Percentiles rank a stretch among this genome's conserved stretches.
Evolutionary conservation across 1,140 invertebrate genomes (phyloP).

Genomic region (Scaptodrosophila lebanonensis): DNA sequence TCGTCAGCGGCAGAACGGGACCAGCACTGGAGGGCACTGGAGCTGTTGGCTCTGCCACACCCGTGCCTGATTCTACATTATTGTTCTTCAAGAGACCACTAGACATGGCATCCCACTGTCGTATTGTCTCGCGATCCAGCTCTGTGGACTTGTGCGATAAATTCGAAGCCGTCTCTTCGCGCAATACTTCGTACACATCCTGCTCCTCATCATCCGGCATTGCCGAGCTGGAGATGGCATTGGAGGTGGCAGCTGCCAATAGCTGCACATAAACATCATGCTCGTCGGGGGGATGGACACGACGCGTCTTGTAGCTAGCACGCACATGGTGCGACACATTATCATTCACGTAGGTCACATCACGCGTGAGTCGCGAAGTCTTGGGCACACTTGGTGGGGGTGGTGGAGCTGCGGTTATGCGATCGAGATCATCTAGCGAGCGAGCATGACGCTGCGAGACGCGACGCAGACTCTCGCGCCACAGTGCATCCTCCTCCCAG

Average conservation of each 20-base stretch:
- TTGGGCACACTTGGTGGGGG: slow-evolving; percentile 23
- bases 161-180: slow-evolving; percentile 65
- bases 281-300: slow-evolving; percentile 45
- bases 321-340: slow-evolving; percentile 54
- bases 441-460: slow-evolving; percentile 88
- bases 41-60: background rate
- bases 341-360: slow-evolving; percentile 85
- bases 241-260: slow-evolving; percentile 50
- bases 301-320: slow-evolving; percentile 28
- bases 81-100: slow-evolving; percentile 82
- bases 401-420: slow-evolving; percentile 60
- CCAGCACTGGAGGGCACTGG: slow-evolving; percentile 16
- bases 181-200: slow-evolving; percentile 74
- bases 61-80: slow-evolving; percentile 11
- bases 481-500: slow-evolving; percentile 89
- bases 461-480: slow-evolving; percentile 86
- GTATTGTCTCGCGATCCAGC: slow-evolving; percentile 89
- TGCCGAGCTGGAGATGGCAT: no score
- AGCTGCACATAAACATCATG: slow-evolving; percentile 82
- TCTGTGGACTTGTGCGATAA: slow-evolving; percentile 80
- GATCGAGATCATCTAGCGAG: slow-evolving; percentile 87
- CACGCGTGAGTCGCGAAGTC: slow-evolving; percentile 78
- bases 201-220: slow-evolving; percentile 32
- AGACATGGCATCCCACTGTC: slow-evolving; percentile 92
- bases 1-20: slow-evolving; percentile 45